A percentile compares a stretch with the other conserved stretches of the same genome.
Conservation (phyloP, 2,888 invertebrate genomes). For the Steinernema scapterisci region DNA sequence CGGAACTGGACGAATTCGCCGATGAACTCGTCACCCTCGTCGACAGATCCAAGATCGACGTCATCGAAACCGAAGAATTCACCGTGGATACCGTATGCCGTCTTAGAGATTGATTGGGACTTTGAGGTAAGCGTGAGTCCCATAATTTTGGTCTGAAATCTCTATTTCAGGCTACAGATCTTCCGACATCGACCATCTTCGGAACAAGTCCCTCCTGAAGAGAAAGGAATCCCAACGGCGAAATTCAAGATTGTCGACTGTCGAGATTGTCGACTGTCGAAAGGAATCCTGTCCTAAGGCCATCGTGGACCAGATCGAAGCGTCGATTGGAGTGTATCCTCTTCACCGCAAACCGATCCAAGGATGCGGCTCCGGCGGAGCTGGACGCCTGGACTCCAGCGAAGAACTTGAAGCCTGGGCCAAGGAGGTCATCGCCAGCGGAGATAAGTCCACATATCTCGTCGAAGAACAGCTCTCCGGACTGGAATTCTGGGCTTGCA, state of each 20-base stretch:
- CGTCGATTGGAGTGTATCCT: constrained; percentile 35
- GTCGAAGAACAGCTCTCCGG: constrained; percentile 39
- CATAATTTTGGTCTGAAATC: neutral
- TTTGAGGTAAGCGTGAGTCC: constrained; percentile 34
- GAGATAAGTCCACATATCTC: constrained; percentile 28
- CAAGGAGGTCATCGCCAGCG: neutral
- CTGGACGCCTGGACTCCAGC: neutral
- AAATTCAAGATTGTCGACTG: constrained; percentile 37
- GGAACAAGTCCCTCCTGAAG: constrained; percentile 39
- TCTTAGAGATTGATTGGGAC: constrained; percentile 35
- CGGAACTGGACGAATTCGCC: constrained; percentile 34
- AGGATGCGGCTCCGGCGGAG: constrained; percentile 37
- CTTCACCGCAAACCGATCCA: constrained; percentile 40
- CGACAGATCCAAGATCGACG: constrained; percentile 32
- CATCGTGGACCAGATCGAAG: constrained; percentile 32
- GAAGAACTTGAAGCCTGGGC: neutral
- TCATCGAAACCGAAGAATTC: constrained; percentile 43
- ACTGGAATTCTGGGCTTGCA: constrained; percentile 37
- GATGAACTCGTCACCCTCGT: constrained; percentile 33
- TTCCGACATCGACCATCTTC: constrained; percentile 37
- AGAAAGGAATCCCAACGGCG: constrained; percentile 37
- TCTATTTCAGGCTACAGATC: constrained; percentile 35
- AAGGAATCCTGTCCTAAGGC: neutral
- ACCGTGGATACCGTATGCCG: constrained; percentile 37
- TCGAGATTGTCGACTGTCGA: no score